These are phyloP conservation scores for Neodontobutis hainanensis DNA, from an alignment of 2,113 vertebrate species.

Conservation along the genomic window DNA sequence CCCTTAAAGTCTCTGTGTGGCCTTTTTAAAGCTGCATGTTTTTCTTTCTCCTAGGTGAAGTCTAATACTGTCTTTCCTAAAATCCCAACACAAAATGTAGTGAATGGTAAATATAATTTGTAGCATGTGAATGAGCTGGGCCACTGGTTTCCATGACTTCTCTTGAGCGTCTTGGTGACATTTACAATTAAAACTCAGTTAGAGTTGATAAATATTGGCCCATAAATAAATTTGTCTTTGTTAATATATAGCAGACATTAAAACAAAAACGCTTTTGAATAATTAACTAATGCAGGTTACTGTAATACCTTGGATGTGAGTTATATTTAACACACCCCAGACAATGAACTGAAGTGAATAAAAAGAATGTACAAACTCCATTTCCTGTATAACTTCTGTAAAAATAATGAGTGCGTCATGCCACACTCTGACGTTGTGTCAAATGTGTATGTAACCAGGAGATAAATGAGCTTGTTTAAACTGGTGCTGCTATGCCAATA, in stretches of 20 bases:
- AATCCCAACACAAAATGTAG: slow-evolving; percentile 32
- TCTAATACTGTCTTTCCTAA: slow-evolving; percentile 40
- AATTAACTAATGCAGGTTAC: too few relatives aligned
- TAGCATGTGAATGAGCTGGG: slow-evolving; percentile 45
- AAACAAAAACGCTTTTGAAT: background rate
- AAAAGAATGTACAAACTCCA: background rate
- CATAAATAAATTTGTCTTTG: background rate
- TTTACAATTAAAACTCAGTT: slow-evolving; percentile 40
- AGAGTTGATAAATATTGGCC: slow-evolving; percentile 2
- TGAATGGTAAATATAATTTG: slow-evolving; percentile 54
- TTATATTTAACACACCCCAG: too few relatives aligned
- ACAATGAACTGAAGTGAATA: too few relatives aligned
- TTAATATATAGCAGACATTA: slow-evolving; percentile 2
- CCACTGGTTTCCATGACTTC: slow-evolving; percentile 52
- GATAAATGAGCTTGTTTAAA: slow-evolving; percentile 5
- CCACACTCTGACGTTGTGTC: background rate
- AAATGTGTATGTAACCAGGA: background rate
- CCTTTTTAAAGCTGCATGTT: slow-evolving; percentile 51
- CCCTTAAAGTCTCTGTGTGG: slow-evolving; percentile 50
- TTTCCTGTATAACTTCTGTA: background rate
- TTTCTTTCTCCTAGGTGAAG: slow-evolving; percentile 71
- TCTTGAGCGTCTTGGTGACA: slow-evolving; percentile 23
- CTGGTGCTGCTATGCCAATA: slow-evolving; percentile 13
- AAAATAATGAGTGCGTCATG: slow-evolving; percentile 15
- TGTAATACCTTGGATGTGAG: too few relatives aligned